Percentiles rank a stretch among this genome's conserved stretches.
phyloP scores from a whole-genome alignment of 2,113 vertebrate genomes.

The Ploceus nigricollis region DNA sequence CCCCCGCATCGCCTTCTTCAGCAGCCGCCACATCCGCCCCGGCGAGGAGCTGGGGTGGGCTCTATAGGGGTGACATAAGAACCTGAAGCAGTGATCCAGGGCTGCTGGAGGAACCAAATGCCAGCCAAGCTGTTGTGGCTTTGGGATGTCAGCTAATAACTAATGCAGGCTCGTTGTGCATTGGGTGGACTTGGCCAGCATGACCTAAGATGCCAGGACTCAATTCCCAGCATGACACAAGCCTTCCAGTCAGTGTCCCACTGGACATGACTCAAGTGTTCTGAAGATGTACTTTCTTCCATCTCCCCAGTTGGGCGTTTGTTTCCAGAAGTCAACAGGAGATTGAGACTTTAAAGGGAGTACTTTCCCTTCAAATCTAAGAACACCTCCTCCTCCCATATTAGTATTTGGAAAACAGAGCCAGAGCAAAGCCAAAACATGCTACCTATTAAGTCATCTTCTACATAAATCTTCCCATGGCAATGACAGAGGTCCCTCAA shows the following conservation, averaged over 20 bases:
- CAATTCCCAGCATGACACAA: conserved; percentile 22
- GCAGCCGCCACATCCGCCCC: too few species aligned
- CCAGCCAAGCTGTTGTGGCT: neutral
- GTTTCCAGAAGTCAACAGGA: conserved; percentile 1
- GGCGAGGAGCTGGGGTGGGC: too few species aligned
- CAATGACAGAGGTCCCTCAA: neutral
- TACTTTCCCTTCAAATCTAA: neutral
- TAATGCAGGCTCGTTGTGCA: neutral
- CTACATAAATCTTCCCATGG: neutral
- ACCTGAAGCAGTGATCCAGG: neutral
- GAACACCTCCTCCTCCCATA: rapidly evolving
- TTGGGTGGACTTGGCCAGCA: neutral
- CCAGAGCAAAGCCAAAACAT: neutral
- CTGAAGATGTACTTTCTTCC: conserved; percentile 32
- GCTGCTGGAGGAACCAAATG: neutral
- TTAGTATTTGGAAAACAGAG: neutral
- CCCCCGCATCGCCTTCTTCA: too few species aligned
- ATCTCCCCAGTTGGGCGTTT: neutral
- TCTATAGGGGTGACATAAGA: neutral
- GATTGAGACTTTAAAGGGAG: neutral
- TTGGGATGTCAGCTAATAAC: neutral
- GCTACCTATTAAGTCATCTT: neutral
- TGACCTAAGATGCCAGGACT: neutral
- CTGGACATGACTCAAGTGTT: conserved; percentile 45
- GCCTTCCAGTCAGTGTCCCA: neutral